Evolutionary conservation across 2,113 vertebrate genomes (phyloP), one percentile per base, ranked within the genome.

Genomic region (Macaca mulatta): DNA sequence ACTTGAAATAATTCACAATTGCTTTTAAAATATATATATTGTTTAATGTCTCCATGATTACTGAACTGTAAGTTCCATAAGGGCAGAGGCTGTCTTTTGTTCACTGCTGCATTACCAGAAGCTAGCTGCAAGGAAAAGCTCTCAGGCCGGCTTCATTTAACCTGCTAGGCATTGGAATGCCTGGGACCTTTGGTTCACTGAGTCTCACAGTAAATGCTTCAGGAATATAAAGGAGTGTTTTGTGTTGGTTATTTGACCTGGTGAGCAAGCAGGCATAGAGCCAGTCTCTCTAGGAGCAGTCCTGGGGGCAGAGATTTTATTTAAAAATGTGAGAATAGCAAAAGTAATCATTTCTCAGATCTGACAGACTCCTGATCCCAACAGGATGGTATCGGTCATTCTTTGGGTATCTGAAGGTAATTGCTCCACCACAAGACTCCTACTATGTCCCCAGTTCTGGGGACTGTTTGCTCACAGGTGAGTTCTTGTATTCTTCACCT

Each of bases 1-100:
- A 61, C 85, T 94, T 96, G 35, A 27, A 77, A 89, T 94, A 77
- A 38, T 45, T 79, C 83, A 67, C 57, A 93, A 64, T 72, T 85
- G 17, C 35, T 83, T 94, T 84, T 64, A 70, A 89, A 77, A 38
- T 32, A 8, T 38, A 38, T 30, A 6, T 38, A 16, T 61, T 90
- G 23, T 64, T 90, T 72, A 82, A 64, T 45, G 3, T 17, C 57
- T 84, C 35, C 84, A 20, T 84, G 72, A 27, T 74, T 27, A 57
- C 9, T 57, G n/a, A 67, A 57, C 8, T 95, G 9, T n/a, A 40
- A 67, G 72, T 9, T 86, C 38, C 38, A 8, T 69, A 45, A 25
- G 11, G 22, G n/a, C 43, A 20, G 2, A 30, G 40, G 32, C 38
- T 88, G 27, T 75, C 32, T 92, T 80, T 80, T 75, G 5, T 48